phyloP scores from a whole-genome alignment of 2,797 vertebrate species.

The Rhyacichthys aspro region DNA sequence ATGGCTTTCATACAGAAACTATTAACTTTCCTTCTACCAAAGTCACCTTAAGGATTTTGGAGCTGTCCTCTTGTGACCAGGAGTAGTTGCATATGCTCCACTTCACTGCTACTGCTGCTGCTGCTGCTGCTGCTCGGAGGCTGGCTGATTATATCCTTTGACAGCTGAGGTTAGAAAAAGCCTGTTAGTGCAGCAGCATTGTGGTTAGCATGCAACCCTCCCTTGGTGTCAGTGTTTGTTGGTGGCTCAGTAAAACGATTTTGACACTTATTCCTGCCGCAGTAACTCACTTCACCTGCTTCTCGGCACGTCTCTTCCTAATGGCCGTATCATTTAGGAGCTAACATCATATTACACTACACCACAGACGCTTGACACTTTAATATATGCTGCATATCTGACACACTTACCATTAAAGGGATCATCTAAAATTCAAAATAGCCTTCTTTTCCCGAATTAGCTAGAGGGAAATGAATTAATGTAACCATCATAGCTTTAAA shows the following conservation, averaged over 20 bases:
- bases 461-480: slow-evolving; percentile 44
- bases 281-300: not conserved
- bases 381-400: slow-evolving; percentile 6
- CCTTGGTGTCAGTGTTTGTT: no score
- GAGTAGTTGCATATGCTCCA: no score
- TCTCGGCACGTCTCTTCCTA: not conserved
- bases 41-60: no score
- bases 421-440: slow-evolving; percentile 30
- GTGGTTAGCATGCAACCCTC: no score
- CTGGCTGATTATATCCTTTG: no score
- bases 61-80: no score
- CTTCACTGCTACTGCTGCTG: no score
- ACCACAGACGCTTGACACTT: slow-evolving; percentile 1
- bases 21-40: no score
- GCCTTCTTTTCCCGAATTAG: slow-evolving; percentile 39
- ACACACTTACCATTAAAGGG: slow-evolving; percentile 21
- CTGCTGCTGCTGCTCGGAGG: no score
- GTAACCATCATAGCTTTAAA: slow-evolving; percentile 37
- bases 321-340: not conserved
- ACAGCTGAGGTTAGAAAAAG: no score
- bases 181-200: no score
- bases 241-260: not conserved
- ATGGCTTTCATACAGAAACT: no score
- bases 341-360: slow-evolving; percentile 4
- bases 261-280: not conserved